A percentile compares a stretch with the other conserved stretches of the same genome.
phyloP scores from a whole-genome alignment of 1,140 invertebrate genomes.

The Zaprionus africanus region DNA sequence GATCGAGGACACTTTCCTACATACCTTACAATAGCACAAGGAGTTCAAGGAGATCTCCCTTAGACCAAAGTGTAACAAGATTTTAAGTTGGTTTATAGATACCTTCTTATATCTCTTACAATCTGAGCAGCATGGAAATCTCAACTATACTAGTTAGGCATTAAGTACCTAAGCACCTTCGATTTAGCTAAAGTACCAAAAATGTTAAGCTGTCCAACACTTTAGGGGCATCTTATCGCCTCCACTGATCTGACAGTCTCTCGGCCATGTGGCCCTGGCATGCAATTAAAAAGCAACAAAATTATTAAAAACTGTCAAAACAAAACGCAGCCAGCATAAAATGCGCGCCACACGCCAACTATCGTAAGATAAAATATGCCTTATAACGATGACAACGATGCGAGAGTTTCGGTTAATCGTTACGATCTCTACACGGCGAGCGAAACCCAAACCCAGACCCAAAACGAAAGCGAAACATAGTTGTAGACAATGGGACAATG shows the following conservation, averaged over 20 bases:
- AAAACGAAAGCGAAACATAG: constrained; percentile 63
- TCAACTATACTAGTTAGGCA: not conserved
- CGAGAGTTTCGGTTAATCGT: constrained; percentile 54
- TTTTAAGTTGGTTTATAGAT: not conserved
- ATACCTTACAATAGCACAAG: too few species aligned
- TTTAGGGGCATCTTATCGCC: constrained; percentile 11
- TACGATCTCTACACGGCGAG: constrained; percentile 34
- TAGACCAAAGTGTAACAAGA: too few species aligned
- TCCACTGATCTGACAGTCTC: constrained; percentile 1
- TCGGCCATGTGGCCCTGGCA: not conserved
- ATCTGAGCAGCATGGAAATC: not conserved
- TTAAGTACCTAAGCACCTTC: not conserved
- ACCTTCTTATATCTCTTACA: not conserved
- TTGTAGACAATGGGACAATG: constrained; percentile 74
- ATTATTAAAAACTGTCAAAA: constrained; percentile 79
- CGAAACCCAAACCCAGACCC: constrained; percentile 42
- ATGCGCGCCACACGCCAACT: constrained; percentile 68
- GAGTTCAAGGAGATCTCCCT: too few species aligned
- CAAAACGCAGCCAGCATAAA: constrained; percentile 66
- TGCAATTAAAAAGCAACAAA: constrained; percentile 76
- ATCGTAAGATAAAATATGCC: constrained; percentile 61
- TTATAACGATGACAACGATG: constrained; percentile 57
- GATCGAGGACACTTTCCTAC: too few species aligned
- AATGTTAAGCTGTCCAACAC: constrained; percentile 1
- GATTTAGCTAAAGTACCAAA: not conserved